phyloP scores from a whole-genome alignment of 2,797 vertebrate species.

The Sebastes umbrosus region DNA sequence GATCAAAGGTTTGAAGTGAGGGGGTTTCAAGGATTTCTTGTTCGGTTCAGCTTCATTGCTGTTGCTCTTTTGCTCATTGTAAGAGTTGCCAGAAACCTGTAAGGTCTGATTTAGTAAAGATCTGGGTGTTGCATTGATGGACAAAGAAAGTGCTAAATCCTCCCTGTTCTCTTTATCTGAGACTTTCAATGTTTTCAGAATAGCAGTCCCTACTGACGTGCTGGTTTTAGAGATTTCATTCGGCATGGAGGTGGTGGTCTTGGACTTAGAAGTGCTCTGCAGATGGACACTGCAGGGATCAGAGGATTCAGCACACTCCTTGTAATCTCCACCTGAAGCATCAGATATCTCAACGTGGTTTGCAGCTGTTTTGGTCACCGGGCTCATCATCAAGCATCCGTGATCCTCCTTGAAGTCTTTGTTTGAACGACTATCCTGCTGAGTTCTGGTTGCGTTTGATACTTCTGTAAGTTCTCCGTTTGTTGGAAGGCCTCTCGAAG shows the following conservation, averaged over 20 bases:
- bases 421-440: neutral
- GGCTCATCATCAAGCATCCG: neutral
- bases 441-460: neutral
- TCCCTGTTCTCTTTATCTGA: constrained; percentile 40
- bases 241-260: neutral
- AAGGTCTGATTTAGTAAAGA: neutral
- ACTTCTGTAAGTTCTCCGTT: neutral
- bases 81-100: neutral
- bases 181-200: neutral
- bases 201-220: neutral
- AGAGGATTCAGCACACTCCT: neutral
- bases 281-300: neutral
- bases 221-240: neutral
- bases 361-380: neutral
- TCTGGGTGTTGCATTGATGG: neutral
- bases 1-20: neutral
- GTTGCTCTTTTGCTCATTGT: neutral
- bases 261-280: neutral
- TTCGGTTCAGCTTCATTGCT: neutral
- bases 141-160: neutral
- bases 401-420: neutral
- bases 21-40: neutral
- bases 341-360: accelerated
- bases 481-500: neutral
- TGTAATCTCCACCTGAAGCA: neutral